Conservation (phyloP, 2,113 vertebrate genomes). For the Prionailurus viverrinus region DNA sequence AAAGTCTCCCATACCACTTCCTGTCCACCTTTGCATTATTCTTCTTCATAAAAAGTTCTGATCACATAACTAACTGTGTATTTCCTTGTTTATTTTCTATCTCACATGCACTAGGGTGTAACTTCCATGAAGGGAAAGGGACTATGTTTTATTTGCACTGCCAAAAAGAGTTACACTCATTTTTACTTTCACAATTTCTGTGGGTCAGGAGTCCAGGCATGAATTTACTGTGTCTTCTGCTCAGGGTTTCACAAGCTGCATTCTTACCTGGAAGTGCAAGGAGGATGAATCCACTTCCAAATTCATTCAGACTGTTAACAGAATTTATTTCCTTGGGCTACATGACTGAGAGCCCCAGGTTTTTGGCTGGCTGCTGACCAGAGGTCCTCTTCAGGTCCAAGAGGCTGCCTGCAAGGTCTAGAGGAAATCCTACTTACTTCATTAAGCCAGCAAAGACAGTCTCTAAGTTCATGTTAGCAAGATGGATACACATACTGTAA, state of each 20-base stretch:
- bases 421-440: not conserved
- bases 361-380: not conserved
- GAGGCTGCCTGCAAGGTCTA: not conserved
- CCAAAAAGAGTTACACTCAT: not conserved
- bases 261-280: not conserved
- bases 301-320: not conserved
- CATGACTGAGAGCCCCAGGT: not conserved
- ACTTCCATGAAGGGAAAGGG: not conserved
- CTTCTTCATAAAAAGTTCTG: not conserved
- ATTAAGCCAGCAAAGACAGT: not conserved
- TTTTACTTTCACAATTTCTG: not conserved
- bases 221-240: not conserved
- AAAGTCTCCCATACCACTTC: not conserved
- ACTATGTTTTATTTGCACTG: not conserved
- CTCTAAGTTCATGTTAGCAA: not conserved
- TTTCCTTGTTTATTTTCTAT: constrained; percentile 20
- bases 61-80: not conserved
- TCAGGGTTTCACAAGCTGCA: not conserved
- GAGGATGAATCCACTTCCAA: not conserved
- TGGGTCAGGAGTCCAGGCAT: not conserved
- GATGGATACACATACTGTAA: not conserved
- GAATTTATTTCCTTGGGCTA: not conserved
- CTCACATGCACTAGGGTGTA: not conserved
- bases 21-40: not conserved
- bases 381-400: not conserved